Conservation (phyloP, 2,888 invertebrate species). For the Mantis religiosa region DNA sequence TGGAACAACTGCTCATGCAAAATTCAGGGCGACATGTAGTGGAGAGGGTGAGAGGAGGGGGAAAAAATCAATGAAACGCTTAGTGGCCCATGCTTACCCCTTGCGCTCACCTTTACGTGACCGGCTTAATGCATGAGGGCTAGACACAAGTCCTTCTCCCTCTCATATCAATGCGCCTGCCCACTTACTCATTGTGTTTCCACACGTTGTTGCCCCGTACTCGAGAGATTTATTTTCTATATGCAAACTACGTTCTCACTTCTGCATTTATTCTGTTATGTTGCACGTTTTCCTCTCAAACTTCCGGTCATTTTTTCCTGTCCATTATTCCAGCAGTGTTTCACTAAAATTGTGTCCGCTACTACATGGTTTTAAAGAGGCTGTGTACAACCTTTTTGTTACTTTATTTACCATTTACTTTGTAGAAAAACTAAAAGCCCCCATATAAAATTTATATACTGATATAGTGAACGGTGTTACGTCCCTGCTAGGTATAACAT, state of each 20-base stretch:
- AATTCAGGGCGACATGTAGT: background rate
- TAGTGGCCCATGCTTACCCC: background rate
- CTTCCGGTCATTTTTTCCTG: background rate
- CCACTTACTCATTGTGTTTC: background rate
- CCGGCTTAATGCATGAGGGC: background rate
- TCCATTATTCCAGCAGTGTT: background rate
- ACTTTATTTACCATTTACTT: too few relatives aligned
- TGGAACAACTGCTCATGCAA: background rate
- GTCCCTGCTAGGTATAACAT: too few relatives aligned
- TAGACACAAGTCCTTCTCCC: background rate
- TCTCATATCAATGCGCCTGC: background rate
- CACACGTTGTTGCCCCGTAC: background rate
- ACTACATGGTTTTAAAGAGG: too few relatives aligned
- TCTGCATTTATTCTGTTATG: background rate
- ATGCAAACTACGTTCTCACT: background rate
- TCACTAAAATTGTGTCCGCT: too few relatives aligned
- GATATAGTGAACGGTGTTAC: too few relatives aligned
- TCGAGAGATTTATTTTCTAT: background rate
- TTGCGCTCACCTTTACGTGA: background rate
- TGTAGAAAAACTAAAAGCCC: too few relatives aligned
- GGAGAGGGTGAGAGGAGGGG: background rate
- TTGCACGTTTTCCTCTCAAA: background rate
- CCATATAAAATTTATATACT: too few relatives aligned
- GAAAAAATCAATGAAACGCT: background rate
- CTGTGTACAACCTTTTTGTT: too few relatives aligned